Evolutionary conservation across 1,140 invertebrate genomes (phyloP), one percentile per base, ranked within the genome.

Genomic region (Saccostrea cuccullata): DNA sequence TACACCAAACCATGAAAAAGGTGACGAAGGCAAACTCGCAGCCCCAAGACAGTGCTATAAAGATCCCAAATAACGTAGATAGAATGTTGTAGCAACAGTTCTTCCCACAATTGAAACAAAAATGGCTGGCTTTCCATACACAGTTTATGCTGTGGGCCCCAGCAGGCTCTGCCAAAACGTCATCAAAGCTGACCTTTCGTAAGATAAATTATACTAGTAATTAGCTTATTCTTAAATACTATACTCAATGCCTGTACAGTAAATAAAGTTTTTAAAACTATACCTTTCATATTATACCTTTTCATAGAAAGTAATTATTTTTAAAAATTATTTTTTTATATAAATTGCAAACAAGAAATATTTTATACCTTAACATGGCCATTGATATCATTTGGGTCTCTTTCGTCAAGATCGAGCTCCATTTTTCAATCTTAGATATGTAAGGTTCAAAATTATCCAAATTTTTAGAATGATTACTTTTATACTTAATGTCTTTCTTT

Each of bases 11-110:
- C 88, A 93, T 91, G 13, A 88, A 67, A 94, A 97, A 97, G 1
- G 97, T 96, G 2, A 97, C 94, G 90, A 96, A 97, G 17, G 97
- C 97, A 91, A 97, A 97, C 13, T 96, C 96, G 86, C 96, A 96
- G 1, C 97, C 97, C 56, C 97, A 95, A 86, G 96, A 95, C 86
- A 97, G 95, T 0, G 97, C 97, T 77, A 96, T 95, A 30, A 97
- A 94, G 1, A 97, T 96, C 0, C 96, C 97, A 8, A 96, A 95
- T 20, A 97, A 87, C n/a, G 97, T 95, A 0, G 96, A 96, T 12
- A 97, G 95, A 55, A 97, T 92, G 2, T 96, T 96, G 95, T 97
- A 97, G 93, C 97, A 97, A 91, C 96, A 96, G 92, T 96, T 96
- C 82, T 96, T 96, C 0, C 97, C 96, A 55, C 96, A 94, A 26